These are phyloP conservation scores for Drosophila suboccidentalis DNA, from an alignment of 2,888 invertebrate genomes.

Conservation along the genomic window DNA sequence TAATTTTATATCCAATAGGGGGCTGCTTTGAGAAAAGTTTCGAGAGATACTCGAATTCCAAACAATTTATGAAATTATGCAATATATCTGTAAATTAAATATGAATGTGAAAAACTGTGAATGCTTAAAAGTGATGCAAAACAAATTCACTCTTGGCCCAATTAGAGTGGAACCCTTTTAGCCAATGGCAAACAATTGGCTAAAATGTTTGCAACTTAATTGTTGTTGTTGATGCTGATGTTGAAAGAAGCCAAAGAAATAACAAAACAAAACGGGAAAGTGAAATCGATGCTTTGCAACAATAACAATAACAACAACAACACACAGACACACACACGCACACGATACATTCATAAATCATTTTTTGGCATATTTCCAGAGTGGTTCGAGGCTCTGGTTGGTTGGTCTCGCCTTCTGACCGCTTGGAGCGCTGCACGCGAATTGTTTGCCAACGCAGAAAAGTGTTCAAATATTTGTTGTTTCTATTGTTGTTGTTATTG, in stretches of 20 bases:
- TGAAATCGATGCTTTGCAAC: conserved; percentile 63
- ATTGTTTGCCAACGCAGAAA: conserved; percentile 68
- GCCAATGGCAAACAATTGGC: conserved; percentile 48
- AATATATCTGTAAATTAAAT: not conserved
- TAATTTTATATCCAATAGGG: conserved; percentile 36
- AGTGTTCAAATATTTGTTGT: conserved; percentile 72
- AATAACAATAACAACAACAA: not conserved
- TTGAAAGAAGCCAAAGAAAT: conserved; percentile 8
- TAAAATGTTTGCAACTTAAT: conserved; percentile 18
- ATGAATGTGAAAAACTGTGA: not conserved
- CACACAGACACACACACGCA: conserved; percentile 10
- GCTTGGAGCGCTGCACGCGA: conserved; percentile 44
- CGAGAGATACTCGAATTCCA: not conserved
- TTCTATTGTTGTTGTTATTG: conserved; percentile 21
- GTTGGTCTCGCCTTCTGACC: conserved; percentile 32
- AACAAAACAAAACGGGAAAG: conserved; percentile 33
- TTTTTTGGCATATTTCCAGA: conserved; percentile 57
- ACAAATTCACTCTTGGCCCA: conserved; percentile 18
- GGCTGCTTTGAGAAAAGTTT: conserved; percentile 3
- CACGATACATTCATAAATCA: conserved; percentile 71
- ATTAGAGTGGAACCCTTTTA: conserved; percentile 40
- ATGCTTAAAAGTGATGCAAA: not conserved
- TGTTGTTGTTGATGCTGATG: conserved; percentile 4
- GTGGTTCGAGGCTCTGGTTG: not conserved
- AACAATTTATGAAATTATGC: conserved; percentile 4